Evolutionary conservation across 2,113 vertebrate genomes (phyloP).

Genomic region (Neodontobutis hainanensis): DNA sequence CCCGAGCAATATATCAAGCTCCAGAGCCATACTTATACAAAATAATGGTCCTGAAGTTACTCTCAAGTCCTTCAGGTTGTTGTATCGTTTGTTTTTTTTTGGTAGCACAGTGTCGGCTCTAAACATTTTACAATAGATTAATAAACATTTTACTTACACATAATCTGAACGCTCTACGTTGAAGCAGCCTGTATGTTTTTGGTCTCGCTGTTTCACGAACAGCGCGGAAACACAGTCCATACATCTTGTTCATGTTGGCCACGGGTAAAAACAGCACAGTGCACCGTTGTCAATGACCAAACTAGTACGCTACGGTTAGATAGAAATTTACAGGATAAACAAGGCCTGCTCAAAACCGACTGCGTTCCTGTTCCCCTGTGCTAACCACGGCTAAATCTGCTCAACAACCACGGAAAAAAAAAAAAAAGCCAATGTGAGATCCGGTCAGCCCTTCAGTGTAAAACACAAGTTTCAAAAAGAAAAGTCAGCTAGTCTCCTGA

Average conservation of each 20-base stretch:
- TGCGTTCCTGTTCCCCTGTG: neutral
- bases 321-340: neutral
- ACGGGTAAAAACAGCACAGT: conserved; percentile 63
- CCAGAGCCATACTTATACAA: neutral
- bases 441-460: conserved; percentile 38
- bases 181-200: conserved; percentile 50
- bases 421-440: accelerated
- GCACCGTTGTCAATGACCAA: neutral
- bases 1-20: neutral
- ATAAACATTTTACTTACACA: conserved; percentile 57
- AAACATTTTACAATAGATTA: neutral
- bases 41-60: too few relatives aligned
- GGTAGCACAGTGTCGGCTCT: neutral
- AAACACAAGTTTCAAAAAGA: neutral
- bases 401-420: accelerated
- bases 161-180: conserved; percentile 67
- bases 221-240: conserved; percentile 57
- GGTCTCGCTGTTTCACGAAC: conserved; percentile 50
- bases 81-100: neutral
- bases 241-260: conserved; percentile 63
- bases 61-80: neutral
- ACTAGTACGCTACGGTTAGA: neutral
- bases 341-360: neutral
- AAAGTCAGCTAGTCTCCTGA: too few relatives aligned
- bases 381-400: neutral